Base-by-base conservation (phyloP, 2,888 invertebrate species). In the Melanostoma mellinum region DNA sequence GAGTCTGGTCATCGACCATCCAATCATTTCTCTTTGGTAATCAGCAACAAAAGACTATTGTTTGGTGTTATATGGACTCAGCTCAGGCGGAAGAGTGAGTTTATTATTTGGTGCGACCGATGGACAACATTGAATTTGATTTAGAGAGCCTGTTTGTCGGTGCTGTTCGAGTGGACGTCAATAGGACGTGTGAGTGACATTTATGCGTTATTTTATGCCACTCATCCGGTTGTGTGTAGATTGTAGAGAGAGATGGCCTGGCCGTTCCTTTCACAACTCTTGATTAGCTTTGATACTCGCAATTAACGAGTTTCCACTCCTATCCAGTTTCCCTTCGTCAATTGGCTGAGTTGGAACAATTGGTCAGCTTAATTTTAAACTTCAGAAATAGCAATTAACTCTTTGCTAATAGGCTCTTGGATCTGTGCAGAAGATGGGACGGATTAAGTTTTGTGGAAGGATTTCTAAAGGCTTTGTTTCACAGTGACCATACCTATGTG, bases 1-100 rank as follows among this genome's bases (percentile, higher is more conserved):
- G 20, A 6, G 58, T 50, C 30, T 61, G 6, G 65, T 35, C n/a
- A 50, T 9, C 63, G 71, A 78, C 84, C 78, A 73, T 79, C 78
- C 78, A 79, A 75, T 84, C 69, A 74, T 75, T 84, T 75, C 74
- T 79, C 78, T 79, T 79, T 78, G 71, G 74, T 75, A 79, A 74
- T 79, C 84, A 79, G 65, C 79, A 84, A 79, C 84, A 84, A 79
- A 79, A 75, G 79, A 48, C 79, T 74, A 79, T 84, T 79, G 74
- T 79, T 20, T 56, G 33, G 50, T 52, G 55, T 44, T 56, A 50
- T 67, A 46, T 65, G 60, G 75, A 65, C 50, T 68, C 67, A 38
- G 4, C 32, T n/a, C 60, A n/a, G n/a, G 6, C 36, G 48, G 44
- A 30, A 46, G 53, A 10, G 55, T 46, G 65, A 63, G 65, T 69